Evolutionary conservation across 2,888 invertebrate genomes (phyloP), one percentile per base, ranked within the genome.

Genomic region (Aphrophora alni): DNA sequence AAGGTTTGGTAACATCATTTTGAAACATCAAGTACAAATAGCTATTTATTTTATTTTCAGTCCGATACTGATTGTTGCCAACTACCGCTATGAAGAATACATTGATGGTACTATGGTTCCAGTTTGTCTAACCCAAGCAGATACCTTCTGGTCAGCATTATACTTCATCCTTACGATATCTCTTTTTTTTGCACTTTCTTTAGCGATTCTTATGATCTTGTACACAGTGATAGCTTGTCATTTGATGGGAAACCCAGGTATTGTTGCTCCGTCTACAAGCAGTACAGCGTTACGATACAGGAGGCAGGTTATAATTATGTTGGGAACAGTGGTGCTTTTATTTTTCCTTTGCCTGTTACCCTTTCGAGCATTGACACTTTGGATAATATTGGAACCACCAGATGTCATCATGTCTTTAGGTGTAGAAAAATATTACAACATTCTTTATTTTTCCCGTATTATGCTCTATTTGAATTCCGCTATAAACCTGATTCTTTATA

Each of bases 321-420:
- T 97, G 38, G 95, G 95, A 8, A 95, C 96, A 0, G 97, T 97
- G 0, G 97, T 97, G 0, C 88, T 96, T 33, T 95, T 96, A 75
- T 98, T 98, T 89, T 98, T 98, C 88, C 89, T 97, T 77, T 97
- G 97, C 87, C 90, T 98, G 70, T 89, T 98, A 82, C 98, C 98
- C 0, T 97, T 97, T 88, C 93, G 96, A 83, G 95, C 97, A 1
- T 91, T 98, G 71, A 96, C 95, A 0, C 89, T 98, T 72, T 97
- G 96, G 95, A 93, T 96, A 81, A 94, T 97, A 81, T 81, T 95
- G 71, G 93, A 93, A 24, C 93, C 95, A 0, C 91, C 92, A 24
- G 93, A 94, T 84, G 89, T 92, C 28, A 89, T 95, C 59, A 89
- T 91, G 70, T 90, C 91, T 76, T 89, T 97, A 21, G 95, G 95